Conservation (phyloP, 53 echinoderm and acorn worm species). For the Paracentrotus lividus region DNA sequence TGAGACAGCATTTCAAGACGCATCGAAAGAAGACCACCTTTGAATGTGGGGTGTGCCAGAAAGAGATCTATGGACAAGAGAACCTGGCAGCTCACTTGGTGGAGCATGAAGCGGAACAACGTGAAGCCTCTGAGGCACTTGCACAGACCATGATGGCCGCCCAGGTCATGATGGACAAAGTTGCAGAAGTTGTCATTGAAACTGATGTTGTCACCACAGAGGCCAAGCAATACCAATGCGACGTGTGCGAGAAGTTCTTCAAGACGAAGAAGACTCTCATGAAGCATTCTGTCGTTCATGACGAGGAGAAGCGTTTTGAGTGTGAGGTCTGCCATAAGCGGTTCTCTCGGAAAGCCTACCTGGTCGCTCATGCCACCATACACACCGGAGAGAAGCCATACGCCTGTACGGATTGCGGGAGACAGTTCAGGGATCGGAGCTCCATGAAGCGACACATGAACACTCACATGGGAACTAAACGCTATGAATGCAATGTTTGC, state of each 20-base stretch:
- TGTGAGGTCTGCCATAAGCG: constrained; percentile 71
- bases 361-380: constrained; percentile 71
- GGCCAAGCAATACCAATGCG: constrained; percentile 3
- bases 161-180: constrained; percentile 52
- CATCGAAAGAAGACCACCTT: neutral
- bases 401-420: constrained; percentile 59
- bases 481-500: constrained; percentile 61
- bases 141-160: constrained; percentile 59
- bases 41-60: constrained; percentile 33
- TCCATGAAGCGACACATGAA: constrained; percentile 69
- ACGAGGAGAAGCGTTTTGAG: constrained; percentile 51
- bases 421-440: constrained; percentile 64
- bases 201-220: neutral
- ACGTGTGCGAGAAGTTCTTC: constrained; percentile 25
- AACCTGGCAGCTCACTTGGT: constrained; percentile 39
- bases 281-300: constrained; percentile 70
- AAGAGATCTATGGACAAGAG: constrained; percentile 33
- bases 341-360: constrained; percentile 69
- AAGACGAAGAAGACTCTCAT: constrained; percentile 47
- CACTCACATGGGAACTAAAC: constrained; percentile 15
- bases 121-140: neutral
- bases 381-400: constrained; percentile 69
- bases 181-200: neutral
- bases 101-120: constrained; percentile 55
- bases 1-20: constrained; percentile 6